Evolutionary conservation across 2,797 vertebrate species (phyloP), one percentile per base, ranked within the genome.

Genomic region (Acrossocheilus wenchowensis): DNA sequence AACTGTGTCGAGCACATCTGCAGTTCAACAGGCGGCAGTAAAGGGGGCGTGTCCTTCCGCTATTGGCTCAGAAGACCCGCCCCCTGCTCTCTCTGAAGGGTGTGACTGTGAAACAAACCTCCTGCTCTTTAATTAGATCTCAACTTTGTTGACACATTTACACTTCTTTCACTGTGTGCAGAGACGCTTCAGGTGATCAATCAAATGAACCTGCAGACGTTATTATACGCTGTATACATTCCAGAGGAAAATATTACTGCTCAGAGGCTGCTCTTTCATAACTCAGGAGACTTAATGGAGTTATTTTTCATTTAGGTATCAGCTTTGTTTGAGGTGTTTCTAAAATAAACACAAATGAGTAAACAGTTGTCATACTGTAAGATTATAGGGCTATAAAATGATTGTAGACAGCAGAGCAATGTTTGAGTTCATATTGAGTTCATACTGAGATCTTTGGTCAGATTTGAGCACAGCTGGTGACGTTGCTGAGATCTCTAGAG

Each of bases 1-100:
- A 96, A 95, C 84, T 85, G 1, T 9, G 26, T 81, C 26, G 80
- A 86, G 79, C 88, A 90, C 91, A 91, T 94, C 93, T 95, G 93
- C 93, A 10, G 92, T 93, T 93, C 8, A 91, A 89, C 90, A 89
- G 92, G 89, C 78, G 90, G 92, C 89, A 87, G 57, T 81, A 84
- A 86, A 86, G 6, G 85, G 3, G 88, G 50, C 79, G 87, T 80
- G 91, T 93, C 94, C 91, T 92, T 92, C 91, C 93, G 62, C 9
- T 83, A 91, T 88, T 91, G 89, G 78, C 85, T 87, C 66, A 12
- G 69, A 10, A 86, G 84, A 83, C 57, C 90, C 78, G 89, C 91
- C 92, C 87, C 79, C 85, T 34, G 72, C 91, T 88, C 92, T 92
- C 90, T 86, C 73, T 89, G 90, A 91, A 90, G 92, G 92, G 93